Evolutionary conservation across 2,888 invertebrate species (phyloP), one percentile per base, ranked within the genome.

Genomic region (Griposia aprilina): DNA sequence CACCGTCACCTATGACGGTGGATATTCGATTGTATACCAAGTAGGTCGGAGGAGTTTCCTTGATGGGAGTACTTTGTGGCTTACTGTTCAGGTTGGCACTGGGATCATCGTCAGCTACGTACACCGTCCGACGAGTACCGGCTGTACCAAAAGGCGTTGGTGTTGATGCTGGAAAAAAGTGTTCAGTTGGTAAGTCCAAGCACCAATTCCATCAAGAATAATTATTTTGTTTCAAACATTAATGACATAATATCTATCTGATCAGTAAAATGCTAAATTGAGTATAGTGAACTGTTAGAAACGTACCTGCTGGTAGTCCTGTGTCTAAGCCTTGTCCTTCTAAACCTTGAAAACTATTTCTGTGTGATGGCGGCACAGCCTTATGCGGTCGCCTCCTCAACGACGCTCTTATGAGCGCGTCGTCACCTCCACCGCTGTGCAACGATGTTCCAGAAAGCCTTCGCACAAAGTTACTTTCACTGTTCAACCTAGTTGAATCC

Each of bases 71-170:
- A 86, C 95, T 95, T 84, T 97, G 96, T 45, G 96, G 94, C 89
- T 96, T 95, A 41, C 94, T 91, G 81, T 96, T 96, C 4, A 97
- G 90, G 41, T 96, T 94, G 0, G 96, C 95, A 80, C 96, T 96
- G 7, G 97, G 93, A 92, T 98, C 97, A 93, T 98, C 98, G 90
- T 98, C 98, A 15, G 98, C 97, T 69, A 98, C 97, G 93, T 99
- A 99, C 17, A 99, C 98, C 0, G 98, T 98, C 89, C 98, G 97
- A 67, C 99, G 97, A 0, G 98, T 98, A 10, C 99, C 99, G 6
- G 98, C 98, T 60, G 98, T 98, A 20, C 98, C 98, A 79, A 98
- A 97, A 26, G 97, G 96, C 20, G 97, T 95, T 15, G 97, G 95
- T 20, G 95, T 94, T 0, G 96, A 95, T 41, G 90, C 95, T 95